Base-by-base conservation (phyloP, 2,888 invertebrate species). In the Desoria tigrina region DNA sequence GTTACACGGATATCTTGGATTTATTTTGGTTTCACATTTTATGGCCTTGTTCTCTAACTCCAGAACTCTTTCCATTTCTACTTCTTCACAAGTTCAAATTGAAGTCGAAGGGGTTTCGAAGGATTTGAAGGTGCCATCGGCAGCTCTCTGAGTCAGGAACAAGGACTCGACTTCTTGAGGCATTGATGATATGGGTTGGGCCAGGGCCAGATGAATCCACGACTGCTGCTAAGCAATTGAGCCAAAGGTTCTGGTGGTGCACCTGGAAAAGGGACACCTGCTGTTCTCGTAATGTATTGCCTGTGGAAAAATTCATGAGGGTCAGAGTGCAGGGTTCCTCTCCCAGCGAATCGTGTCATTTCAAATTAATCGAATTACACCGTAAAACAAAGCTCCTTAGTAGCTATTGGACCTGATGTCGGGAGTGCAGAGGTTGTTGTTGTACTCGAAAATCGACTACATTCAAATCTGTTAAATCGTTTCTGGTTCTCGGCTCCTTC, bases 231-330 rank as follows among this genome's bases (percentile, higher is more conserved):
- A 39, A 11, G 39, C 16, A 39, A 11, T 11, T 39, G 39, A 49
- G 14, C 18, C 21, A 18, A 7, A 51, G 6, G 51, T 51, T 11
- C 24, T 49, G 18, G 14, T 7, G 16, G 42, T 57, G 57, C 57
- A 58, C 58, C 58, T 58, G 58, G 58, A 58, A 58, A 58, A 49
- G 42, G 54, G 58, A 58, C 58, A 58, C 58, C 58, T 58, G 58
- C 58, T 58, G 58, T 18, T 58, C n/a, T 27, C 21, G 45, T 58
- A 58, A 58, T 58, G 58, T 58, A 58, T 58, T 18, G 58, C 58
- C 58, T 58, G 58, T 58, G 39, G 42, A 45, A 58, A 58, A 58
- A 58, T 58, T 58, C 58, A 58, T 58, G 27, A 27, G 58, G 58
- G 58, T 58, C 58, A 58, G 26, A 58, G 45, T 21, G 4, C 42